These are phyloP conservation scores for Eucera pruinosa DNA, from an alignment of 2,888 invertebrate genomes.

Conservation along the genomic window DNA sequence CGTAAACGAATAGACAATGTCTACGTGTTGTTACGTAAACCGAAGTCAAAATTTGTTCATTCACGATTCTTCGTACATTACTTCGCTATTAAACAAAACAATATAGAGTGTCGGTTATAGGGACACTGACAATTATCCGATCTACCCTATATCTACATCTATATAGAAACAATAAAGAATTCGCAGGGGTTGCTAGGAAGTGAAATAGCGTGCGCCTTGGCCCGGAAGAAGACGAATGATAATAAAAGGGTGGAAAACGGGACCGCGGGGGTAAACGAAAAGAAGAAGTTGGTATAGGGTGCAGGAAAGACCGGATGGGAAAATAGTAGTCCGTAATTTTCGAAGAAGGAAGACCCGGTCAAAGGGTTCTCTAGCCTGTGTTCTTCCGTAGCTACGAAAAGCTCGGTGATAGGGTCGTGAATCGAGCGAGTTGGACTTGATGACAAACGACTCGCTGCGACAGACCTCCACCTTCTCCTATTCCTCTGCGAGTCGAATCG, in stretches of 20 bases:
- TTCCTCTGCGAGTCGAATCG: slow-evolving; percentile 42
- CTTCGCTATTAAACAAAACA: no score
- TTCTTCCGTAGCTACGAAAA: slow-evolving; percentile 49
- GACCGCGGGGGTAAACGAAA: background rate
- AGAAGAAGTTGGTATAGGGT: background rate
- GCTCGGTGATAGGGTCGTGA: slow-evolving; percentile 57
- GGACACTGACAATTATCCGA: no score
- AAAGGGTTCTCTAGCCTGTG: slow-evolving; percentile 54
- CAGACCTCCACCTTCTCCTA: slow-evolving; percentile 37
- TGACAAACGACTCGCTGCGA: slow-evolving; percentile 56
- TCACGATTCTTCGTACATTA: no score
- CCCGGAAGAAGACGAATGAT: slow-evolving; percentile 48
- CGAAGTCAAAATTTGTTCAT: no score
- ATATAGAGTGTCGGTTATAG: no score
- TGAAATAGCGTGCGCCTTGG: slow-evolving; percentile 29
- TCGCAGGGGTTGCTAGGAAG: slow-evolving; percentile 1
- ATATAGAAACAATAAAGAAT: slow-evolving; percentile 53
- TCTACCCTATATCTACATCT: no score
- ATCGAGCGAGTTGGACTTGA: slow-evolving; percentile 59
- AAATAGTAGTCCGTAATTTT: slow-evolving; percentile 56
- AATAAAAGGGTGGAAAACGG: slow-evolving; percentile 45
- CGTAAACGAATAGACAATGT: no score
- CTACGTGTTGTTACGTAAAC: no score
- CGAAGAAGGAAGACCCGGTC: slow-evolving; percentile 54
- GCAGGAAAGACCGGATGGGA: slow-evolving; percentile 31